Percentiles rank a stretch among this genome's conserved stretches.
Conservation (phyloP, 2,797 vertebrate species). For the Carcharodon carcharias region DNA sequence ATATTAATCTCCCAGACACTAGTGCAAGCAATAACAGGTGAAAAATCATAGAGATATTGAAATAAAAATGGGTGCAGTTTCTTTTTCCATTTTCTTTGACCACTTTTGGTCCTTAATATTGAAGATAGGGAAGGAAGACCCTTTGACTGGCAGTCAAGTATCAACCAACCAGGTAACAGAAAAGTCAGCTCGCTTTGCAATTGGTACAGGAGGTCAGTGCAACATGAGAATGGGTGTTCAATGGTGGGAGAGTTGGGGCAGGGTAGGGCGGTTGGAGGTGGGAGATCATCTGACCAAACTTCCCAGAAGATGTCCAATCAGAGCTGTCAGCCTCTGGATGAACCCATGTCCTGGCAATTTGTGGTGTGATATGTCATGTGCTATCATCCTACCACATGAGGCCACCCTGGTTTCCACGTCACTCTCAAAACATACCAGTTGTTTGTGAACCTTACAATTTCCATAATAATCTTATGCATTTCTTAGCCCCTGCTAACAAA, state of each 20-base stretch:
- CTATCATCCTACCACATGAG: background rate
- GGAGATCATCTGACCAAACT: background rate
- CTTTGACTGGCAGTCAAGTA: background rate
- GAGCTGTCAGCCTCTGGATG: background rate
- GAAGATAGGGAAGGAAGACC: background rate
- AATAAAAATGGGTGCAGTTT: background rate
- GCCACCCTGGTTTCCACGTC: conserved; percentile 7
- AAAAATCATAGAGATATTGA: background rate
- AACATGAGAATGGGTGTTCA: background rate
- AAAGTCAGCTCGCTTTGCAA: background rate
- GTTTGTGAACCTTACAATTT: conserved; percentile 14
- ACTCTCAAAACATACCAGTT: background rate
- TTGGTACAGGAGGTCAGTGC: background rate
- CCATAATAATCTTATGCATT: background rate
- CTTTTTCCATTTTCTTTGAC: background rate
- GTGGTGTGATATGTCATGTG: background rate
- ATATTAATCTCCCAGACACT: background rate
- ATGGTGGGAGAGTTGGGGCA: background rate
- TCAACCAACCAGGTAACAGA: background rate
- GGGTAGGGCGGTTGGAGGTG: background rate
- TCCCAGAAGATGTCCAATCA: background rate
- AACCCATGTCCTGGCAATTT: background rate
- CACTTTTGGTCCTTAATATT: background rate
- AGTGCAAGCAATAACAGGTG: background rate
- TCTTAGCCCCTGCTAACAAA: background rate